Evolutionary conservation across 1,140 invertebrate species (phyloP).

Genomic region (Heliconius hermathena): DNA sequence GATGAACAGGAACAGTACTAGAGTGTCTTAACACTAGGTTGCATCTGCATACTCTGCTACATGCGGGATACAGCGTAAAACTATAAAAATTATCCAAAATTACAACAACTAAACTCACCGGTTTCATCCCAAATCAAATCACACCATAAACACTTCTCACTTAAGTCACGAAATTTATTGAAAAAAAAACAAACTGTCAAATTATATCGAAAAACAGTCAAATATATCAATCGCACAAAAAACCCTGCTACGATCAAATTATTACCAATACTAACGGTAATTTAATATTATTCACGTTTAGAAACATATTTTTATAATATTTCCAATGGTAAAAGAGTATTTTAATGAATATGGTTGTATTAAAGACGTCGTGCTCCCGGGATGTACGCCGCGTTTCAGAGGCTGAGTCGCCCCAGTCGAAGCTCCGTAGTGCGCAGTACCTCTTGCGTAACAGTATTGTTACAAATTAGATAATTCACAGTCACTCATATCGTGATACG

Average conservation of each 20-base stretch:
- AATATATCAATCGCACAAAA: constrained; percentile 25
- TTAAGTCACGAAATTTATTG: constrained; percentile 18
- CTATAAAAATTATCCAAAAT: background rate
- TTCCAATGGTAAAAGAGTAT: background rate
- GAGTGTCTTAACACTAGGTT: background rate
- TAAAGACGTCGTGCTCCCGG: constrained; percentile 49
- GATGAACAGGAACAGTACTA: background rate
- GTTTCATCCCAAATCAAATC: background rate
- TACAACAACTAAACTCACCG: background rate
- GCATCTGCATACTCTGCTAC: background rate
- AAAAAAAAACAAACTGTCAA: constrained; percentile 35
- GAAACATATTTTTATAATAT: constrained; percentile 15
- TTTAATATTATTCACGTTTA: background rate
- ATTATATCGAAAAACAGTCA: background rate
- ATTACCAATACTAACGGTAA: background rate
- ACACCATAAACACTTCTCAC: constrained; percentile 19
- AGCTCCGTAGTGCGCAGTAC: constrained; percentile 67
- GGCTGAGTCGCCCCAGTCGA: constrained; percentile 64
- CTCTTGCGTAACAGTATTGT: constrained; percentile 78
- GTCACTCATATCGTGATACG: background rate
- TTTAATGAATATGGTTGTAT: background rate
- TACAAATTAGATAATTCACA: constrained; percentile 56
- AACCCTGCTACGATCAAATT: background rate
- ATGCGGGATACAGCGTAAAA: background rate
- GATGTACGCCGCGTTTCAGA: constrained; percentile 61